Base-by-base conservation (phyloP, 2,888 invertebrate genomes). In the Myopa testacea region DNA sequence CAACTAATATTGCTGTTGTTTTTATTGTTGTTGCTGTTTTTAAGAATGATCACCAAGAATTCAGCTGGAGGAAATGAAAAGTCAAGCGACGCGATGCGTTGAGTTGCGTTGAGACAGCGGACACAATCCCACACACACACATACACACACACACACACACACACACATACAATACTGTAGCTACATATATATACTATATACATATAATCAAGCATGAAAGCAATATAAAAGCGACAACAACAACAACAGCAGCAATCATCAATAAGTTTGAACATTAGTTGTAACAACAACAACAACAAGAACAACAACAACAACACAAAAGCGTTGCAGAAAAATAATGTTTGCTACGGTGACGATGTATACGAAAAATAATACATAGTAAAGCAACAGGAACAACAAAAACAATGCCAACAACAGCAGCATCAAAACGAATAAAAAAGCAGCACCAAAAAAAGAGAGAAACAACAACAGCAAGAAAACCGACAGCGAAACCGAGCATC, bases 1-100 rank as follows among this genome's bases (percentile, higher is more conserved):
- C 37, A 12, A 63, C 45, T 45, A 45, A 3, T 37, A 37, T 34
- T 67, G 67, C 16, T 38, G 40, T 12, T 55, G 55, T 50, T 50
- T 50, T 16, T 55, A 37, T 65, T 67, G 67, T n/a, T 37, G 37
- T 67, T 45, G 63, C 12, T 45, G 60, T 16, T n/a, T 19, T 6
- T 40, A 34, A 40, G 26, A 50, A 73, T 73, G 62, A 73, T 73
- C 73, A 45, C 62, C 73, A 45, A 63, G 40, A 60, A 62, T 73
- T 73, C 10, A 45, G 73, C 12, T 34, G 60, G 38, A 73, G 45
- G 73, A 73, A 73, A 62, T 73, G 73, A 73, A 62, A 73, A 73
- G 63, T 73, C 73, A 63, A 60, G 62, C 73, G 45, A 37, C 2
- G 65, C 5, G 37, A 37, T 37, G 55, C n/a, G 70, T 5, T 45